Percentiles rank a stretch among this genome's conserved stretches.
These are phyloP conservation scores for Lepidothrix coronata DNA, from an alignment of 2,113 vertebrate genomes.

Conservation along the genomic window DNA sequence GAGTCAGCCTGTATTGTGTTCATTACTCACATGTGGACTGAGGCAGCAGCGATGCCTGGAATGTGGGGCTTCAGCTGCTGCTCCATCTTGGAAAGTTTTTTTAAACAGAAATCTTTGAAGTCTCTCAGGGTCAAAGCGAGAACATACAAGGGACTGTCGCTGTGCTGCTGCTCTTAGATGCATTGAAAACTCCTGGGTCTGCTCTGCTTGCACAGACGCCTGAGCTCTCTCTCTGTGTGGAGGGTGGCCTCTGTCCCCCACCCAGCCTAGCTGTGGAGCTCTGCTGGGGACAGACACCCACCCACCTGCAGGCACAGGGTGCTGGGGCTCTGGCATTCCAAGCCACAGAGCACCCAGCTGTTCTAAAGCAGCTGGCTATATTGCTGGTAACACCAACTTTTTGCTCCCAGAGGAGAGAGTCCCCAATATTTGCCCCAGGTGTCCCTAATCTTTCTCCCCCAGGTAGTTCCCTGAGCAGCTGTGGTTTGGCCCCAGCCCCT, in stretches of 20 bases:
- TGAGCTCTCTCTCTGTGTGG: not conserved
- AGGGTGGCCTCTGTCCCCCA: not conserved
- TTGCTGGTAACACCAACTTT: no score
- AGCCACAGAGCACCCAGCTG: not conserved
- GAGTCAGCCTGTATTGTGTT: not conserved
- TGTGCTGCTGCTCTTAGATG: not conserved
- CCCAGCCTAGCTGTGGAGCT: not conserved
- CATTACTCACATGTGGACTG: fast-evolving
- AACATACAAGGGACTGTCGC: fast-evolving
- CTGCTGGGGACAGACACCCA: fast-evolving
- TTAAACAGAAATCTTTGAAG: not conserved
- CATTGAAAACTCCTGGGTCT: not conserved
- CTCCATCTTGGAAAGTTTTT: not conserved
- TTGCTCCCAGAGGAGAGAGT: not conserved
- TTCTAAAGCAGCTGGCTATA: not conserved
- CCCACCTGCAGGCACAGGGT: fast-evolving
- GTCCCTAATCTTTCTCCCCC: not conserved
- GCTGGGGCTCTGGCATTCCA: fast-evolving
- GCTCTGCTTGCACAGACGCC: not conserved
- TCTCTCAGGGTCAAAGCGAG: not conserved
- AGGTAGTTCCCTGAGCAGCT: not conserved
- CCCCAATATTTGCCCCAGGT: not conserved
- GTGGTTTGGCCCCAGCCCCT: no score
- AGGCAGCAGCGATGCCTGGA: not conserved
- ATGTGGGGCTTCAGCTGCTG: not conserved